phyloP scores from a whole-genome alignment of 2,888 invertebrate genomes.

The Itoplectis maculator region DNA sequence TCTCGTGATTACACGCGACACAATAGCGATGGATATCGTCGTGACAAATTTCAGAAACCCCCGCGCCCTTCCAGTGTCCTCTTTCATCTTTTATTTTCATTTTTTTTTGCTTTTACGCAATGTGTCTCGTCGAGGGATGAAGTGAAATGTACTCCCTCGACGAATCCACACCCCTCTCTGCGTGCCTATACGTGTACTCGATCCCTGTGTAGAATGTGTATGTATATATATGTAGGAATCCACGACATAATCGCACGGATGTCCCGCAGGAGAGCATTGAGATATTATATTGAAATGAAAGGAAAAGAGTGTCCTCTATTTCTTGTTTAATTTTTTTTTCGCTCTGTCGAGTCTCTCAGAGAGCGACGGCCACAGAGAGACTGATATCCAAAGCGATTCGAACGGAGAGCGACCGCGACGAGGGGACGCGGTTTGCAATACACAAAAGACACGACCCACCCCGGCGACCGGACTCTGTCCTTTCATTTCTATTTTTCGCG shows the following conservation, averaged over 20 bases:
- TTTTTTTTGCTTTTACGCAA: slow-evolving; percentile 49
- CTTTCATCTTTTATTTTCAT: slow-evolving; percentile 43
- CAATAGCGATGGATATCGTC: slow-evolving; percentile 36
- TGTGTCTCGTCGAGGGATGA: slow-evolving; percentile 49
- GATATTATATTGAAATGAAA: slow-evolving; percentile 67
- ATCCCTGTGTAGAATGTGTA: no score
- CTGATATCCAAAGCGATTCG: slow-evolving; percentile 50
- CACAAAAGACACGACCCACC: slow-evolving; percentile 44
- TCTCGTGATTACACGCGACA: slow-evolving; percentile 33
- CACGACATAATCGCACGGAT: slow-evolving; percentile 61
- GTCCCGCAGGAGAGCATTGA: slow-evolving; percentile 63
- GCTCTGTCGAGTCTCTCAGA: slow-evolving; percentile 42
- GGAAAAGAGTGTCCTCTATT: slow-evolving; percentile 58
- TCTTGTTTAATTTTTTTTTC: slow-evolving; percentile 46
- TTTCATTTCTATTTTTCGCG: slow-evolving; percentile 65
- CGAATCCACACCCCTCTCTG: slow-evolving; percentile 54
- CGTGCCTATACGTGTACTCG: no score
- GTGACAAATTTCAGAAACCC: slow-evolving; percentile 54
- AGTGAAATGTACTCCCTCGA: slow-evolving; percentile 46
- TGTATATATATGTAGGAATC: slow-evolving; percentile 25
- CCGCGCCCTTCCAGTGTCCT: slow-evolving; percentile 34
- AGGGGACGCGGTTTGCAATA: slow-evolving; percentile 58
- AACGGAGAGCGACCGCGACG: slow-evolving; percentile 53
- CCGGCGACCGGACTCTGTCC: slow-evolving; percentile 58
- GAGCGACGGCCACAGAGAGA: slow-evolving; percentile 14